Conservation (phyloP, 1,140 invertebrate species). For the Oscheius sp. region DNA sequence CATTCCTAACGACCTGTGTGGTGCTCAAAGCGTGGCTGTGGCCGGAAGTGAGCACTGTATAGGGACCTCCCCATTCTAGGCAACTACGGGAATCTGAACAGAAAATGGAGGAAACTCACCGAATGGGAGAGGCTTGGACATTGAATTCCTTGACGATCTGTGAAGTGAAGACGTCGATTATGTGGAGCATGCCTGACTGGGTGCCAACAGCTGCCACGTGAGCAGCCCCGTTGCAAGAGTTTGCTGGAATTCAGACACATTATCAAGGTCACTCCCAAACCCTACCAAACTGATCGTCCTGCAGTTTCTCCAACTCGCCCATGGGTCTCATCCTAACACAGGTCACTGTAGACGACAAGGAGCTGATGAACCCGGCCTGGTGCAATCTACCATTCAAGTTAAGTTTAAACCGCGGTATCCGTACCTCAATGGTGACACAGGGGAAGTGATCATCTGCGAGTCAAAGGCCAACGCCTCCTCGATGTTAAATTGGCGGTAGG, state of each 20-base stretch:
- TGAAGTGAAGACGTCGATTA: slow-evolving; percentile 36
- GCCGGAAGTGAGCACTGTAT: slow-evolving; percentile 35
- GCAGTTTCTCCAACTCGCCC: slow-evolving; percentile 20
- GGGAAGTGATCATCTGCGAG: not conserved
- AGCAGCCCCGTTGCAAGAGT: slow-evolving; percentile 2
- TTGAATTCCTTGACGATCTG: slow-evolving; percentile 39
- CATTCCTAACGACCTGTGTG: slow-evolving; percentile 40
- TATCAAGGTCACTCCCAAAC: not conserved
- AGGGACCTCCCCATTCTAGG: slow-evolving; percentile 42
- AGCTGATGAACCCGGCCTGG: slow-evolving; percentile 3
- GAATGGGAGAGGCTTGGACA: slow-evolving; percentile 39
- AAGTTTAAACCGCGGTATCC: not conserved
- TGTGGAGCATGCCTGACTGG: slow-evolving; percentile 32
- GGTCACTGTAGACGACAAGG: slow-evolving; percentile 26
- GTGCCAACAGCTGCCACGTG: slow-evolving; percentile 29
- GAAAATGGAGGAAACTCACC: slow-evolving; percentile 12
- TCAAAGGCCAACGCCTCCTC: slow-evolving; percentile 21
- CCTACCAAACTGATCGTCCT: slow-evolving; percentile 16
- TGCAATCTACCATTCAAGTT: not conserved
- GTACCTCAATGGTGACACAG: not conserved
- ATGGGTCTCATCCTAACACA: slow-evolving; percentile 31
- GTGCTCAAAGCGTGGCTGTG: slow-evolving; percentile 39
- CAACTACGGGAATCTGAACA: slow-evolving; percentile 23
- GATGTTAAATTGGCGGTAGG: slow-evolving; percentile 4
- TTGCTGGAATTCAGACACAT: slow-evolving; percentile 3